Evolutionary conservation across 1,140 invertebrate genomes (phyloP).

Genomic region (Ooceraea biroi): DNA sequence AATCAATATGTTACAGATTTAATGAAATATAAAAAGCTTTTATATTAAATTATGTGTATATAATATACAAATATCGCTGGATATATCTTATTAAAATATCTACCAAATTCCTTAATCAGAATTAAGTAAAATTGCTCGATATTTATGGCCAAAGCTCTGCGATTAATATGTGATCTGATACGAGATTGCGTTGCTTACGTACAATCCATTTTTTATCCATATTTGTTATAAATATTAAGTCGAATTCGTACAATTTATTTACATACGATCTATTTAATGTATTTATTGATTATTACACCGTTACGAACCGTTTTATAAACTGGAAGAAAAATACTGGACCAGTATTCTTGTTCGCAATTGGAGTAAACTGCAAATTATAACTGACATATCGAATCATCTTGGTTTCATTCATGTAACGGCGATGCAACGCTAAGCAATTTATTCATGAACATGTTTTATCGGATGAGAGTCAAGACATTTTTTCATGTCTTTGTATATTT

Average conservation of each 20-base stretch:
- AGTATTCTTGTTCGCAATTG: constrained; percentile 17
- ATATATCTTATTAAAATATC: no score
- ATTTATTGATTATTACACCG: constrained; percentile 15
- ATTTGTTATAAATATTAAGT: constrained; percentile 16
- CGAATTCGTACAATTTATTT: constrained; percentile 1
- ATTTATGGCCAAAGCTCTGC: background rate
- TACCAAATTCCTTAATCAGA: background rate
- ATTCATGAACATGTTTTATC: constrained; percentile 86
- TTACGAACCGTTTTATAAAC: constrained; percentile 7
- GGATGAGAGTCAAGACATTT: constrained; percentile 86
- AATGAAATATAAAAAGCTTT: background rate
- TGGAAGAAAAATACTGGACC: background rate
- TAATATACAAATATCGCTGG: no score
- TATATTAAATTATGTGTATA: background rate
- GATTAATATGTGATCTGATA: background rate
- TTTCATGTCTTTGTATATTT: constrained; percentile 87
- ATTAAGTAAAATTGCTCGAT: background rate
- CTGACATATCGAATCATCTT: constrained; percentile 70
- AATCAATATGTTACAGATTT: no score
- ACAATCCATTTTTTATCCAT: background rate
- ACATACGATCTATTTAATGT: background rate
- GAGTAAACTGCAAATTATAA: constrained; percentile 36
- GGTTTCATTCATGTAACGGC: constrained; percentile 69
- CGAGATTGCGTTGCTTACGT: background rate
- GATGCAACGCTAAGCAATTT: constrained; percentile 82